Conservation (phyloP, 2,888 invertebrate genomes). For the Rapana venosa region DNA sequence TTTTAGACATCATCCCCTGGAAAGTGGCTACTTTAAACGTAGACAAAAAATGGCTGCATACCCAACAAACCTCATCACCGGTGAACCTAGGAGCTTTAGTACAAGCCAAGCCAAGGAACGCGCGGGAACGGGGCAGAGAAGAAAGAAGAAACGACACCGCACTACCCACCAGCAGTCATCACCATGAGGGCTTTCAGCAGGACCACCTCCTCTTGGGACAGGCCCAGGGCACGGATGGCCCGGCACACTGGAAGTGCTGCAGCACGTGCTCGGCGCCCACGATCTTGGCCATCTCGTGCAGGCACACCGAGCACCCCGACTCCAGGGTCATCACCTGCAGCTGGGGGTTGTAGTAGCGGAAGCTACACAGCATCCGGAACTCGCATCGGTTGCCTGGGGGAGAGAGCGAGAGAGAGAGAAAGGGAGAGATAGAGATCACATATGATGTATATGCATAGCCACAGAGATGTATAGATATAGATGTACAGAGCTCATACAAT, state of each 20-base stretch:
- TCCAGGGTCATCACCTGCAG: conserved; percentile 30
- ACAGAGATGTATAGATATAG: too few species aligned
- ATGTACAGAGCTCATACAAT: too few species aligned
- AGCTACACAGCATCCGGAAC: conserved; percentile 5
- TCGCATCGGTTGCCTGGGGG: conserved; percentile 31
- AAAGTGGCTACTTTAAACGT: too few species aligned
- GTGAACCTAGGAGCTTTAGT: too few species aligned
- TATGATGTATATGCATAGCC: too few species aligned
- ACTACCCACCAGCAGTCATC: background rate
- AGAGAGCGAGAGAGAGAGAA: background rate
- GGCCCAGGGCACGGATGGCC: background rate
- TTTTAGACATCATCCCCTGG: too few species aligned
- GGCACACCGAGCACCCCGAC: background rate
- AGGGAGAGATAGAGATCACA: too few species aligned
- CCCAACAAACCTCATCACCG: too few species aligned
- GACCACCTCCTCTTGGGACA: background rate
- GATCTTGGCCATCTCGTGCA: conserved; percentile 13
- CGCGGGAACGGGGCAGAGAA: background rate
- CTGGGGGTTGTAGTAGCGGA: conserved; percentile 16
- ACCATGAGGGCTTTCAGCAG: background rate
- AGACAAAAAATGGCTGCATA: too few species aligned
- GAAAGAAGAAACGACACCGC: background rate
- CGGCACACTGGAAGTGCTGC: conserved; percentile 13
- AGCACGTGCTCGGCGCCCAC: background rate
- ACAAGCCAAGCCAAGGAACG: too few species aligned